Evolutionary conservation across 2,113 vertebrate species (phyloP).

Genomic region (Merops nubicus): DNA sequence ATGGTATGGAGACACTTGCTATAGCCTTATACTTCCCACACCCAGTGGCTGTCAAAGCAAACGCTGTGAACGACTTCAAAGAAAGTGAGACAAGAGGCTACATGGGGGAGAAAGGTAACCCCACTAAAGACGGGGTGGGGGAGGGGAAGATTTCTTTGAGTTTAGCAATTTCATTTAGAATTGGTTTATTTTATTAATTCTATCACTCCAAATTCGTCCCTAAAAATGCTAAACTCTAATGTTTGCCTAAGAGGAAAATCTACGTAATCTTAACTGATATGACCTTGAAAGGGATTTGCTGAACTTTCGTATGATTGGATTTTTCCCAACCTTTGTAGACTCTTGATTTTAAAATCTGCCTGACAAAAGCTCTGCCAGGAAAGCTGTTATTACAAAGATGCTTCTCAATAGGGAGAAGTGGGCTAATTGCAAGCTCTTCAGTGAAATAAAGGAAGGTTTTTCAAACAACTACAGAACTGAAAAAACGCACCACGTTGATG

Average conservation of each 20-base stretch:
- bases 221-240: conserved; percentile 31
- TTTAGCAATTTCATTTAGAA: conserved; percentile 13
- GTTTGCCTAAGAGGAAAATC: conserved; percentile 56
- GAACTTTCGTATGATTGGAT: conserved; percentile 75
- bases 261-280: conserved; percentile 65
- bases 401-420: conserved; percentile 76
- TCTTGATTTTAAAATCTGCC: conserved; percentile 81
- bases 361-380: conserved; percentile 80
- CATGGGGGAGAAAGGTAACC: conserved; percentile 57
- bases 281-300: conserved; percentile 81
- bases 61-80: conserved; percentile 61
- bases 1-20: conserved; percentile 44
- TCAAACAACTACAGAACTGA: conserved; percentile 76
- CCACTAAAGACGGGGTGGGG: neutral
- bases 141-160: conserved; percentile 1
- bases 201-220: neutral
- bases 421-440: conserved; percentile 82
- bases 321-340: conserved; percentile 72
- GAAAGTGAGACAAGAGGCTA: conserved; percentile 52
- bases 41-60: conserved; percentile 64
- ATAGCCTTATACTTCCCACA: conserved; percentile 65
- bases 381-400: conserved; percentile 81
- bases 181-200: conserved; percentile 31
- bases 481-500: conserved; percentile 72
- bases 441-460: conserved; percentile 78